Percentiles rank a stretch among this genome's conserved stretches.
Conservation (phyloP, 2,888 invertebrate genomes). For the Congeria kusceri region DNA sequence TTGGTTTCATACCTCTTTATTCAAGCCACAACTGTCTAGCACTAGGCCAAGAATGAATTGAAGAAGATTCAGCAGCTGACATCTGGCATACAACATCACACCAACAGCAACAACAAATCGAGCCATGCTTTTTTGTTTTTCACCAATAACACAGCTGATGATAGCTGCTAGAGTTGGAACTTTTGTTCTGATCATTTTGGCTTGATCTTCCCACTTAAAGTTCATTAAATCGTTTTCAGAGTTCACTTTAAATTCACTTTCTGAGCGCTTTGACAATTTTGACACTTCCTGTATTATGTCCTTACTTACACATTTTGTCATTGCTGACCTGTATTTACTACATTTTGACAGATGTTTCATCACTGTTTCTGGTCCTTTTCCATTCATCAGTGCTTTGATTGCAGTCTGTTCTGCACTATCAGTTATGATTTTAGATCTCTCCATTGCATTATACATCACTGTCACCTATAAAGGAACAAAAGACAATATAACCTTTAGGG, state of each 20-base stretch:
- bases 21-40: conserved; percentile 30
- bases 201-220: conserved; percentile 30
- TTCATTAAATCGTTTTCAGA: conserved; percentile 20
- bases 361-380: not conserved
- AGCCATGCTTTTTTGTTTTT: conserved; percentile 6
- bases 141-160: too few species aligned
- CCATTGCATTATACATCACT: too few species aligned
- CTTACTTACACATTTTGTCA: not conserved
- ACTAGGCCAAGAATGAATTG: conserved; percentile 28
- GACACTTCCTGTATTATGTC: conserved; percentile 1
- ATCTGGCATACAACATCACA: conserved; percentile 34
- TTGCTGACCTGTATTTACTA: conserved; percentile 17
- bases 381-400: conserved; percentile 8
- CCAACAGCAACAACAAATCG: conserved; percentile 21
- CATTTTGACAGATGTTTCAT: conserved; percentile 11
- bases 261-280: conserved; percentile 1
- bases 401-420: conserved; percentile 13
- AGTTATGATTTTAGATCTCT: conserved; percentile 17
- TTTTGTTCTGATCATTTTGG: conserved; percentile 10
- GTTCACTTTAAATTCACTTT: conserved; percentile 13
- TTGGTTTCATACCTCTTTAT: conserved; percentile 23
- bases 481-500: too few species aligned
- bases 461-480: too few species aligned
- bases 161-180: conserved; percentile 16
- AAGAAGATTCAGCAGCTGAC: conserved; percentile 18